These are phyloP conservation scores for Cynocephalus volans DNA, from an alignment of 2,113 vertebrate genomes.

Conservation along the genomic window DNA sequence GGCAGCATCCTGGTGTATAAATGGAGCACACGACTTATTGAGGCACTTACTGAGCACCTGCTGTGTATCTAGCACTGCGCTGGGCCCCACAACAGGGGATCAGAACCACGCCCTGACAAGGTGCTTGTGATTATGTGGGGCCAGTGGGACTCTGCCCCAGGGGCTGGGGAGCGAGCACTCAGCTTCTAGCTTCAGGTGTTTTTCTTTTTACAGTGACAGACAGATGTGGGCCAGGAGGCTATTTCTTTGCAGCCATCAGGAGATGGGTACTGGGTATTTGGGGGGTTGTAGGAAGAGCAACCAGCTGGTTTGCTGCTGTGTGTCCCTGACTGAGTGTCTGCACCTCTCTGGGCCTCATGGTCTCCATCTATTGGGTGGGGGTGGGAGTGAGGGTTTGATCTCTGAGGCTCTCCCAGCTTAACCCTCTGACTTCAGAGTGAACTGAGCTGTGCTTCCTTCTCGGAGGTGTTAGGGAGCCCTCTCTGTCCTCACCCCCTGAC, in stretches of 20 bases:
- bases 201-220: not conserved
- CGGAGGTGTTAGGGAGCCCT: not conserved
- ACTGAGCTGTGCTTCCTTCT: not conserved
- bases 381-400: not conserved
- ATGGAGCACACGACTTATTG: not conserved
- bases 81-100: not conserved
- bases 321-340: not conserved
- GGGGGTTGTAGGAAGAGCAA: not conserved
- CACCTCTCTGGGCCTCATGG: constrained; percentile 28
- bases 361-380: not conserved
- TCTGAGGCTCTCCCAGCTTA: not conserved
- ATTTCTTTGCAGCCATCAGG: not conserved
- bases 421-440: not conserved
- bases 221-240: not conserved
- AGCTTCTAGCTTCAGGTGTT: not conserved
- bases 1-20: not conserved
- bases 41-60: not conserved
- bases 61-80: constrained; percentile 22
- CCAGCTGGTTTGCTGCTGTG: not conserved
- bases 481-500: not conserved
- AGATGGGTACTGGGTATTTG: not conserved
- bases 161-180: not conserved
- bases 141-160: not conserved
- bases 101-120: not conserved
- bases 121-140: not conserved